Evolutionary conservation across 1,140 invertebrate species (phyloP), one percentile per base, ranked within the genome.

Genomic region (Meloidogyne floridensis): DNA sequence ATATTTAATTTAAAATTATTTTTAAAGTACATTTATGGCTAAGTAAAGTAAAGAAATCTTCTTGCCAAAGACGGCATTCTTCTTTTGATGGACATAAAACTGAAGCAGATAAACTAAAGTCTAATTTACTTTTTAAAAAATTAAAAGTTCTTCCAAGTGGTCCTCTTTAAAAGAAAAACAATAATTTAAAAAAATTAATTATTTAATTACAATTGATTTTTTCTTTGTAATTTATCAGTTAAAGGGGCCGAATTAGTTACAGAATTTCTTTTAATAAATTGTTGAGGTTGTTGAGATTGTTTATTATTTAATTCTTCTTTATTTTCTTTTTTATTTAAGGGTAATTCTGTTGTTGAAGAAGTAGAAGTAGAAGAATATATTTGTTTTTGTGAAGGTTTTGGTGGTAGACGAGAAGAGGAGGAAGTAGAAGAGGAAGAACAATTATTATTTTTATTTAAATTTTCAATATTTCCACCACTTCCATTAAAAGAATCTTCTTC

Each of bases 31-130:
- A 87, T 81, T 86, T 87, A 53, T 87, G 72, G 18, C 70, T 54
- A 42, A 86, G 72, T 15, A 86, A 53, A 15, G 69, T 74, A n/a
- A 86, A 86, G 51, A 85, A 85, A n/a, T 82, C 85, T 43, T 87
- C 86, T 76, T 85, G 86, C 84, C 84, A 85, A 6, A 54, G 51
- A 8, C 82, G 65, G 18, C 87, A 79, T 54, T 85, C 84, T 43
- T 87, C 83, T 53, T 81, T 79, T 18, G 86, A 83, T 11, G 86
- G 85, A 72, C 76, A 85, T 20, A 85, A 83, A 71, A 51, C 42
- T 5, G 85, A 81, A 32, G 84, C 76, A 11, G 84, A 85, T 47
- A 84, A 87, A 42, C 72, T 84, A 77, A 72, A 75, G 82, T 84
- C 84, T 18, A 84, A 65, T 78, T 87, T 85, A 42, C 43, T 84